Evolutionary conservation across 2,113 vertebrate species (phyloP), one percentile per base, ranked within the genome.

Genomic region (Oostethus manadensis): DNA sequence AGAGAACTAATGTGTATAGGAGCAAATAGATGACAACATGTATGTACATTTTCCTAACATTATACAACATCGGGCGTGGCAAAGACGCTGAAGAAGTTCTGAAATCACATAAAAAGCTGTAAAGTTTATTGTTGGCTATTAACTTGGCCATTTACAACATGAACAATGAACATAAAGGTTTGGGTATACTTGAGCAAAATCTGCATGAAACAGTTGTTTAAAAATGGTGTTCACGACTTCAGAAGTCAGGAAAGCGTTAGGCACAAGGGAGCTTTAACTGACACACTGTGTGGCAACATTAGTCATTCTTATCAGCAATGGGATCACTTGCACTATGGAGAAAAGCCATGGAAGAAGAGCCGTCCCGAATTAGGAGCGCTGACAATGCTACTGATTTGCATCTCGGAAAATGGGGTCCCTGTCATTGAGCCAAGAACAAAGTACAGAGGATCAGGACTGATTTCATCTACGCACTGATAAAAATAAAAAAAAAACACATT

Each of bases 391-490:
- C 69, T 82, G 60, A 82, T 86, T 87, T 84, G 76, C 70, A 83
- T 84, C 58, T 57, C 11, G 65, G 75, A 49, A 86, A 87, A 82
- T 84, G 79, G 78, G 68, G 66, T 74, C 58, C 65, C 66, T 76
- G 70, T 82, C 78, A 80, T 74, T 69, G 55, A 77, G 79, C 80
- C 84, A 81, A 84, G 64, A 77, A 83, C 55, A 77, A 75, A 78
- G 70, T 80, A 69, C 60, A 74, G 54, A 46, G 62, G 72, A 61
- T 76, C 75, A 59, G 62, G 60, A 33, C 51, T 66, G 60, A 65
- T 73, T 59, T 59, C 54, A 72, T 60, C 64, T 58, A 22, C 56
- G 62, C 51, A 51, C 3, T 2, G 47, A 43, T 74, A 58, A 21
- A 50, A 22, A 18, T 8, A 8, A 8, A 62, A 70, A 21, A 22